These are phyloP conservation scores for Hippocampus mohnikei DNA, from an alignment of 2,113 vertebrate species.

Conservation along the genomic window DNA sequence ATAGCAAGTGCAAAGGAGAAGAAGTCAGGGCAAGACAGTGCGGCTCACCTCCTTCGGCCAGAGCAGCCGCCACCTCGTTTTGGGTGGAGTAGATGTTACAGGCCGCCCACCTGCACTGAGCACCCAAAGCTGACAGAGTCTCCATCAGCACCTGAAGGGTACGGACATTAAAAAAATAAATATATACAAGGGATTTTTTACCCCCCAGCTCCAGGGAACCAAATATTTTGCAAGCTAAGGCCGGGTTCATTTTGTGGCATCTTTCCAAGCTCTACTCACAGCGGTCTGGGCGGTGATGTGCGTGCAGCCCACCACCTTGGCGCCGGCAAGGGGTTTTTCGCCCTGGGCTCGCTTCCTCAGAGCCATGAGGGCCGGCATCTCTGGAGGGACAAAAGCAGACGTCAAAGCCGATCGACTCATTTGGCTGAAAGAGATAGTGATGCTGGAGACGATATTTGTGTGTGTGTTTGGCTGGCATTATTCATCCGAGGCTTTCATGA, in stretches of 20 bases:
- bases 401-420: slow-evolving; percentile 19
- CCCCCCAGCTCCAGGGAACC: no score
- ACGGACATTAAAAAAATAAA: background rate
- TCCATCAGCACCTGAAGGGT: slow-evolving; percentile 90
- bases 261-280: slow-evolving; percentile 69
- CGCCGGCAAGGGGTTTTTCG: slow-evolving; percentile 93
- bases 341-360: slow-evolving; percentile 97
- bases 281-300: slow-evolving; percentile 98
- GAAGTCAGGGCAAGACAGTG: background rate
- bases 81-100: slow-evolving; percentile 99
- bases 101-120: slow-evolving; percentile 95
- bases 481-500: background rate
- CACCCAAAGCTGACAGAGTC: slow-evolving; percentile 88
- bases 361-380: slow-evolving; percentile 98
- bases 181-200: background rate
- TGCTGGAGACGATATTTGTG: slow-evolving; percentile 13
- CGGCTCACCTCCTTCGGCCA: slow-evolving; percentile 87
- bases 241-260: no score
- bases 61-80: slow-evolving; percentile 93
- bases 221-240: no score
- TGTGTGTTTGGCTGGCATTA: background rate
- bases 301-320: slow-evolving; percentile 97
- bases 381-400: slow-evolving; percentile 57
- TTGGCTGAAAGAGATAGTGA: slow-evolving; percentile 21
- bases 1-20: background rate